Base-by-base conservation (phyloP, 2,888 invertebrate genomes). In the Merodon equestris region DNA sequence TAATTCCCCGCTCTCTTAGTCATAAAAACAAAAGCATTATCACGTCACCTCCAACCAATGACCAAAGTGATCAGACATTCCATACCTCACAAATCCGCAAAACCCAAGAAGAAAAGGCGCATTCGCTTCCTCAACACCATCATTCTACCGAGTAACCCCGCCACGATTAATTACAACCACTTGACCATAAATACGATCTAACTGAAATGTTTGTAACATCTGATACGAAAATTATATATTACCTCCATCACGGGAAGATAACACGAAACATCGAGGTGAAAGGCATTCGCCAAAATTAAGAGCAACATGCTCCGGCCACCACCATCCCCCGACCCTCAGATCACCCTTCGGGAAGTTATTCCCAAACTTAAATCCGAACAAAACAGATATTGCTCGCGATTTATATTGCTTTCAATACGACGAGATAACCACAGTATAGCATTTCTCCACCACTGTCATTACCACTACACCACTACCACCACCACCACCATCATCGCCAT, bases 151-250 rank as follows among this genome's bases (percentile, higher is more conserved):
- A 27, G 2, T 27, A 2, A 27, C 7, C 27, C 27, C 3, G 27
- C 27, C 27, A 27, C 51, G 47, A 63, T 75, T 63, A 75, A 75
- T 75, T 75, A 63, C 51, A 63, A 56, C 63, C 53, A 48, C 64
- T 70, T 63, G 53, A 13, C 15, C 58, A 68, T 60, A 71, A 77
- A 67, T 53, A 77, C 77, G 61, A 67, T 67, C 71, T 63, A 77
- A 72, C 72, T 72, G 72, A 72, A 77, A 77, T 72, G 57, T 76
- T 76, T 66, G 66, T 58, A 51, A 56, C 71, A 76, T 76, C 76
- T 76, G 76, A 76, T 76, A 71, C 51, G 72, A 77, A 72, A 77
- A 77, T 77, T 77, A 67, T 77, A 72, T 72, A 72, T 77, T 67
- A 45, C 77, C 67, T 14, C 61, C 77, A 77, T 77, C 60, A 57